Base-by-base conservation (phyloP, 2,888 invertebrate species). In the Drosophila incognita region DNA sequence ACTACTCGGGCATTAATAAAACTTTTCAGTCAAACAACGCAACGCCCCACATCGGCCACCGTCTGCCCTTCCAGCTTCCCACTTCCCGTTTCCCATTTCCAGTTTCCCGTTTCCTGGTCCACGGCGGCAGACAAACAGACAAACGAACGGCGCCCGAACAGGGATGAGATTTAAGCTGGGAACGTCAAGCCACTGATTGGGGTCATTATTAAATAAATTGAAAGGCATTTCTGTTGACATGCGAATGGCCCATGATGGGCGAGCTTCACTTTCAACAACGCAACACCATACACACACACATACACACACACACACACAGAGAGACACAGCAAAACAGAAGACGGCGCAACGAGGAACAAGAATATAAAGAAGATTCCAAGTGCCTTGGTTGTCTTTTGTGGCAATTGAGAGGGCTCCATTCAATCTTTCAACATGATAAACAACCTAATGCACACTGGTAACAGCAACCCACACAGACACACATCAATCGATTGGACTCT, bases 371-470 rank as follows among this genome's bases (percentile, higher is more conserved):
- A 53, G 29, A 57, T 49, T 63, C 66, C 82, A 70, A 78, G 79
- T 79, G 67, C 64, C 59, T 78, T 27, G 64, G 82, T 79, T 88
- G 69, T 81, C 76, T 79, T 83, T 76, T 83, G 78, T 72, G 69
- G 68, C 68, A 40, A 66, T 72, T 74, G 52, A 68, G 74, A 60
- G 63, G 70, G 74, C 56, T 65, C 49, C 66, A 79, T 80, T 82
- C 84, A 77, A 83, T 87, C 81, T 87, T 64, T 85, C 77, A 89
- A 83, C 90, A 63, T 82, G 88, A 87, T 85, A 87, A 85, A 80
- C 77, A 80, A 74, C 77, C 81, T 89, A 85, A 85, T 87, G 88
- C 66, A 73, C 63, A 65, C 61, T 51, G 35, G 49, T 21, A 59
- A 40, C 21, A 38, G 11, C 4, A 46, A 35, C 53, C 15, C 29